Percentiles rank a stretch among this genome's conserved stretches.
Conservation (phyloP, 1,140 invertebrate species). For the Pachypeltis micranthus region DNA sequence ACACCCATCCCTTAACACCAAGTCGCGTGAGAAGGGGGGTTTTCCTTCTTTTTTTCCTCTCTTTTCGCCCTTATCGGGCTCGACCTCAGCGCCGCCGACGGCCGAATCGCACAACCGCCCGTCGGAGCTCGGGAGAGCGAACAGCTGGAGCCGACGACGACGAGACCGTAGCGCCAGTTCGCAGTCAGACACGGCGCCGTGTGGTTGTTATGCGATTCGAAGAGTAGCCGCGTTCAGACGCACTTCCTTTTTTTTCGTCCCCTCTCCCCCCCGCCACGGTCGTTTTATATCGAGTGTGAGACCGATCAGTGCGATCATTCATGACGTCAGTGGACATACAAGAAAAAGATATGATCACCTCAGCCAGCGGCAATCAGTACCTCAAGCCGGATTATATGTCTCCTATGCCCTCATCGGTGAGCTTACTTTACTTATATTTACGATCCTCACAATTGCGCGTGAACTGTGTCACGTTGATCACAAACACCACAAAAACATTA, state of each 20-base stretch:
- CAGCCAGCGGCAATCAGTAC: slow-evolving; percentile 57
- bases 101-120: not conserved
- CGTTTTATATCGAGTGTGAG: no score
- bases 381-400: slow-evolving; percentile 82
- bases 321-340: slow-evolving; percentile 11
- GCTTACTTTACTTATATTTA: no score
- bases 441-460: no score
- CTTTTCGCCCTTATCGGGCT: no score
- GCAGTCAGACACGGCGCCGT: slow-evolving; percentile 8
- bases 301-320: not conserved
- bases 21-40: slow-evolving; percentile 2
- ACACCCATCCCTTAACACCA: not conserved
- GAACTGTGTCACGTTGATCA: no score
- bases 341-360: slow-evolving; percentile 26
- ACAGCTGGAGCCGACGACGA: slow-evolving; percentile 7
- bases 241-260: no score
- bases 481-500: no score
- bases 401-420: slow-evolving; percentile 76
- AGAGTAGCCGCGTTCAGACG: no score
- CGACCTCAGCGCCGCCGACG: slow-evolving; percentile 7
- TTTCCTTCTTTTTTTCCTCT: no score
- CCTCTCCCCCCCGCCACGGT: no score
- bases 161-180: not conserved
- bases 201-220: slow-evolving; percentile 8
- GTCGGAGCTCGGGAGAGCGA: not conserved